These are phyloP conservation scores for Camelus dromedarius DNA, from an alignment of 2,113 vertebrate species.

Conservation along the genomic window DNA sequence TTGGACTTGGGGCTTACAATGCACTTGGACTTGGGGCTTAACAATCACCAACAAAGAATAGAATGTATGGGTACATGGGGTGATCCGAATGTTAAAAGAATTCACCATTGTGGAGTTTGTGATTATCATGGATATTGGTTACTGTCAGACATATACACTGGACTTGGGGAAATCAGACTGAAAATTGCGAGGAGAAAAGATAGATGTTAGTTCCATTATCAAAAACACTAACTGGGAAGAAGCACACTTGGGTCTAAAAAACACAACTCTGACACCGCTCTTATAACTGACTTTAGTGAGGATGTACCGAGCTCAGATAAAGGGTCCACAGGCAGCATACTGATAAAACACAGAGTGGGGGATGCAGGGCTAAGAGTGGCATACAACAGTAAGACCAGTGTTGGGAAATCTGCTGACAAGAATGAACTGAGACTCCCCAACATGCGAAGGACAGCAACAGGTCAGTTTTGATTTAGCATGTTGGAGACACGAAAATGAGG, in stretches of 20 bases:
- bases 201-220: background rate
- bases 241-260: background rate
- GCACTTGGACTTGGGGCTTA: background rate
- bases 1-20: background rate
- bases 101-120: background rate
- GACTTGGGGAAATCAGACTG: background rate
- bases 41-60: background rate
- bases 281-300: background rate
- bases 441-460: background rate
- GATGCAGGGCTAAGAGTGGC: background rate
- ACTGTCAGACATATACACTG: background rate
- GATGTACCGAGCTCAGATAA: background rate
- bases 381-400: background rate
- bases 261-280: background rate
- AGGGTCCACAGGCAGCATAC: background rate
- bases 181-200: background rate
- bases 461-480: conserved; percentile 34
- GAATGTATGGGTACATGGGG: too few species aligned
- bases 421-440: background rate
- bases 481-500: background rate
- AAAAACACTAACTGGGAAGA: background rate
- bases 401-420: background rate
- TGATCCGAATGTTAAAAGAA: background rate
- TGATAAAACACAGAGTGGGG: background rate
- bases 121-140: background rate